phyloP scores from a whole-genome alignment of 1,140 invertebrate species.

The Aleiodes sp. region DNA sequence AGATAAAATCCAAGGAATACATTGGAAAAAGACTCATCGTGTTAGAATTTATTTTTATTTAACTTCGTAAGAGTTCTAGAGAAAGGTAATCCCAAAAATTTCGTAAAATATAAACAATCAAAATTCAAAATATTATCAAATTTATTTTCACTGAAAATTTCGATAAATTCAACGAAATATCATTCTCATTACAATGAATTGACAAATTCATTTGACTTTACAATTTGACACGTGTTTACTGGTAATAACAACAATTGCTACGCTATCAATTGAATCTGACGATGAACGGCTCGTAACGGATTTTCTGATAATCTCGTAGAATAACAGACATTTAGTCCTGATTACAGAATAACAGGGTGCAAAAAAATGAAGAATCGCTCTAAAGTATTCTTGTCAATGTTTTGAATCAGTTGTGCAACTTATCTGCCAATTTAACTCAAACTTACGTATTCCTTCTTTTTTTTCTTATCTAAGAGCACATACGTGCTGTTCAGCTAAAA shows the following conservation, averaged over 20 bases:
- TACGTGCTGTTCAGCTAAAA: too few relatives aligned
- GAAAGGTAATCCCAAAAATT: not conserved
- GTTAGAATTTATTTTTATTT: not conserved
- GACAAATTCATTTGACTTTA: conserved; percentile 4
- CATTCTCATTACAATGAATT: not conserved
- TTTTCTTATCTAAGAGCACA: too few relatives aligned
- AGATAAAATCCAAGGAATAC: not conserved
- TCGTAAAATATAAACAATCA: not conserved
- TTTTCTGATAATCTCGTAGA: not conserved
- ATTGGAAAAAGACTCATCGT: not conserved
- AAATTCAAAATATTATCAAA: conserved; percentile 9
- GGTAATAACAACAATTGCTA: not conserved
- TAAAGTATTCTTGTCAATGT: too few relatives aligned
- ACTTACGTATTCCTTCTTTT: too few relatives aligned
- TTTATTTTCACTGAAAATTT: not conserved
- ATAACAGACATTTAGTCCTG: not conserved
- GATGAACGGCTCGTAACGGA: not conserved
- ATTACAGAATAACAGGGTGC: too few relatives aligned
- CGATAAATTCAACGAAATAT: not conserved
- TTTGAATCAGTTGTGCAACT: too few relatives aligned
- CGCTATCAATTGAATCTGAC: not conserved
- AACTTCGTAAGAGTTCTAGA: not conserved
- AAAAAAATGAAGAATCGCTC: too few relatives aligned
- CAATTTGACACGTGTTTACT: not conserved
- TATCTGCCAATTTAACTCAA: too few relatives aligned